These are phyloP conservation scores for Cantharis nigra DNA, from an alignment of 2,888 invertebrate species.

Conservation along the genomic window DNA sequence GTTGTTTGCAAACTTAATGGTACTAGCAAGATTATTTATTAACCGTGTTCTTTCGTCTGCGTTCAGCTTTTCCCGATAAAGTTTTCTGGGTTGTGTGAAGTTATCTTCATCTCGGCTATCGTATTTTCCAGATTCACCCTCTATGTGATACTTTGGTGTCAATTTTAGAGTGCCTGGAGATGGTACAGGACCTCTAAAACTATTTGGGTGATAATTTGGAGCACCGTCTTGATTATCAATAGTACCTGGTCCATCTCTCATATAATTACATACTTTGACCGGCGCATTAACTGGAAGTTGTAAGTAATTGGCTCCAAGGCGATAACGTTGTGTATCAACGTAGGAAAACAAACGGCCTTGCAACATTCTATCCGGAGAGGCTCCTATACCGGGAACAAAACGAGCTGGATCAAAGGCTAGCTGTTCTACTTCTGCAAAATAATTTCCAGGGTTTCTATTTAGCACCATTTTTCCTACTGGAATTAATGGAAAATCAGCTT, in stretches of 20 bases:
- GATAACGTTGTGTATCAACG: constrained; percentile 88
- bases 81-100: constrained; percentile 80
- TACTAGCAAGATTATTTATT: constrained; percentile 78
- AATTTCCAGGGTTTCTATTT: constrained; percentile 88
- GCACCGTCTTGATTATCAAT: constrained; percentile 85
- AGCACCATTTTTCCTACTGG: constrained; percentile 86
- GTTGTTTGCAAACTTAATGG: constrained; percentile 75
- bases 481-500: constrained; percentile 83
- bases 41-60: constrained; percentile 72
- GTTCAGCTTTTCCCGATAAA: constrained; percentile 81
- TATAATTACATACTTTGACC: constrained; percentile 77
- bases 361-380: constrained; percentile 92
- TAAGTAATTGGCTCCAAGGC: constrained; percentile 87
- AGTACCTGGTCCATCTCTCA: constrained; percentile 83
- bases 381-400: constrained; percentile 89
- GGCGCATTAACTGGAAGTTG: constrained; percentile 96
- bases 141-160: constrained; percentile 61
- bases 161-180: constrained; percentile 67
- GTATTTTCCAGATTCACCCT: constrained; percentile 79
- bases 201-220: constrained; percentile 97
- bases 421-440: constrained; percentile 94
- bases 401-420: constrained; percentile 88
- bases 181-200: constrained; percentile 85
- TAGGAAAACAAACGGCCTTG: constrained; percentile 88
- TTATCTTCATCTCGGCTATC: constrained; percentile 89